Evolutionary conservation across 2,113 vertebrate species (phyloP).

Genomic region (Gnathonemus echidnorhynchus): DNA sequence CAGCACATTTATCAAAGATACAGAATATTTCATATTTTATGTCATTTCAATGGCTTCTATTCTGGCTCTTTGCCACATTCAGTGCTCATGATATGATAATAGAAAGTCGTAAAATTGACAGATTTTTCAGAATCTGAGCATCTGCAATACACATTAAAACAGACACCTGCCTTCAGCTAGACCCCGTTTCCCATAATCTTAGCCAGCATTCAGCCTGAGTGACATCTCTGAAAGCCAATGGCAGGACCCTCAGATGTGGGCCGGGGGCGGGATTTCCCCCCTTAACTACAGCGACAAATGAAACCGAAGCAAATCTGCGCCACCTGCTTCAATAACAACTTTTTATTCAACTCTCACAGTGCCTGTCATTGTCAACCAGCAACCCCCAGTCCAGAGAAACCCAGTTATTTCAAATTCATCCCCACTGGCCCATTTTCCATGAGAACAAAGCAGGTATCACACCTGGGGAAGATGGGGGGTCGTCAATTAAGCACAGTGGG

Average conservation of each 20-base stretch:
- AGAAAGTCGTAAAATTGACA: neutral
- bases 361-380: neutral
- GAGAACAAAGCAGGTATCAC: neutral
- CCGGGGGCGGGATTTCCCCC: neutral
- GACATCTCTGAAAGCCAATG: neutral
- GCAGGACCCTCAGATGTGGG: neutral
- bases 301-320: neutral
- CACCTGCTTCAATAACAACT: neutral
- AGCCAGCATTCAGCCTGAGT: neutral
- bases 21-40: neutral
- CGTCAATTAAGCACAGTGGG: neutral
- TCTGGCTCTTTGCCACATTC: neutral
- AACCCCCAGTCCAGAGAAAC: neutral
- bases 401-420: neutral
- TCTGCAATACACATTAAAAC: neutral
- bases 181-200: neutral
- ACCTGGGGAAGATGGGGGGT: neutral
- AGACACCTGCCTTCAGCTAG: neutral
- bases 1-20: neutral
- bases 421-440: slow-evolving; percentile 24
- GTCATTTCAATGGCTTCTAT: neutral
- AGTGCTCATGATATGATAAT: neutral
- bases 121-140: neutral
- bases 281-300: neutral
- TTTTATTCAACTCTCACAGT: neutral